Evolutionary conservation across 2,113 vertebrate genomes (phyloP).

Genomic region (Cyprinodon tularosa): DNA sequence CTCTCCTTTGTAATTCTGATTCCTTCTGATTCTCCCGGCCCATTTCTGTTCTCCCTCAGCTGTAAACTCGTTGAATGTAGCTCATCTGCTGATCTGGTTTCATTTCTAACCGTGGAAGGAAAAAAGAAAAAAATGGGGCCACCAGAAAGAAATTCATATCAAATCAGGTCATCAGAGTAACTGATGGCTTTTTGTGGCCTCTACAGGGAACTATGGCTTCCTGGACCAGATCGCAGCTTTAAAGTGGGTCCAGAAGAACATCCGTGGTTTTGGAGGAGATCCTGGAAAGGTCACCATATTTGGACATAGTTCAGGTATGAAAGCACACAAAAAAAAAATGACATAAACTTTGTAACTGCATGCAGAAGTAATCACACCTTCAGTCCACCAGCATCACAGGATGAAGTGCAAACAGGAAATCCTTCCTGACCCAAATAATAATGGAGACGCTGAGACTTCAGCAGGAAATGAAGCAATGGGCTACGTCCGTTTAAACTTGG

Average conservation of each 20-base stretch:
- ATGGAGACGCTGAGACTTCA: too few species aligned
- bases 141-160: constrained; percentile 32
- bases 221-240: constrained; percentile 84
- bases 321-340: not conserved
- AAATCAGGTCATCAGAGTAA: constrained; percentile 16
- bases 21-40: constrained; percentile 22
- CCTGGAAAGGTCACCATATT: constrained; percentile 80
- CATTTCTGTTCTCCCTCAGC: constrained; percentile 37
- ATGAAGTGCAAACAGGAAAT: too few species aligned
- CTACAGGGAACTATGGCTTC: constrained; percentile 83
- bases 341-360: not conserved
- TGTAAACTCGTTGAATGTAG: constrained; percentile 44
- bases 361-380: not conserved
- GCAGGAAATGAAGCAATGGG: too few species aligned
- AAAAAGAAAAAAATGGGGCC: constrained; percentile 20
- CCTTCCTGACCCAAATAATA: too few species aligned
- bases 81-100: constrained; percentile 7
- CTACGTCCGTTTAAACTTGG: too few species aligned
- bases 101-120: constrained; percentile 29
- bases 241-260: constrained; percentile 82
- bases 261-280: constrained; percentile 82
- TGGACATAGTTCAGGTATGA: constrained; percentile 81
- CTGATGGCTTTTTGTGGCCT: not conserved
- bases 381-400: too few species aligned
- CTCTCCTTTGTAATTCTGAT: constrained; percentile 33